Evolutionary conservation across 2,113 vertebrate species (phyloP), one percentile per base, ranked within the genome.

Genomic region (Mungos mungo): DNA sequence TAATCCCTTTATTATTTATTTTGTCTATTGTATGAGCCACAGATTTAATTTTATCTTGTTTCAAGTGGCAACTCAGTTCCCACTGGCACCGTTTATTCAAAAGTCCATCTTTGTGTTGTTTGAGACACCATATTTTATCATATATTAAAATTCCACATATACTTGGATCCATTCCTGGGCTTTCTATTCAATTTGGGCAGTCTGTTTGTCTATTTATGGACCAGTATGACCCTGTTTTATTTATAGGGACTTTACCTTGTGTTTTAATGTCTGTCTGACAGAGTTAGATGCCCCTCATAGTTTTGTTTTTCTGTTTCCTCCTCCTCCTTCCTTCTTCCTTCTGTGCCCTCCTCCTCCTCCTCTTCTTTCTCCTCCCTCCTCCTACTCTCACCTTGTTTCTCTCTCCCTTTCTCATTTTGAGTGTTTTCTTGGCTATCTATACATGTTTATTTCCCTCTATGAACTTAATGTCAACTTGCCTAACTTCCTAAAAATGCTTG

Each of bases 1-100:
- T 87, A 33, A 68, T 91, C 35, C 29, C 27, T 80, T 72, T 88
- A 71, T 52, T 60, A 77, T 88, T 93, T 93, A 60, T 57, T 91
- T 93, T 41, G 27, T 50, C 2, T 88, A 31, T 74, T 79, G 7
- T 31, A 16, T 74, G 65, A 90, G 35, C 33, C 35, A 63, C 18
- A 25, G 35, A 88, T 50, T 31, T 93, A 69, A 23, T 76, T 95
- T 74, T 82, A 29, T 84, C 21, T n/a, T 52, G 5, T 74, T 91
- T 35, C 7, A 77, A 57, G 35, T 84, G 35, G 13, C 54, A 60
- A 41, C 23, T 12, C 31, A 29, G 12, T 93, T 68, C 86, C n/a
- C 27, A 45, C 5, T 83, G 27, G 90, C 15, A 72, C 12, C 8
- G 16, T 68, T n/a, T 54, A 66, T 95, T 74, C 45, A 47, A 31